Conservation (phyloP, 30 jellyfish, hydroid and myxozoan genomes). For the Aurelia aurita complex sp. Pacific region DNA sequence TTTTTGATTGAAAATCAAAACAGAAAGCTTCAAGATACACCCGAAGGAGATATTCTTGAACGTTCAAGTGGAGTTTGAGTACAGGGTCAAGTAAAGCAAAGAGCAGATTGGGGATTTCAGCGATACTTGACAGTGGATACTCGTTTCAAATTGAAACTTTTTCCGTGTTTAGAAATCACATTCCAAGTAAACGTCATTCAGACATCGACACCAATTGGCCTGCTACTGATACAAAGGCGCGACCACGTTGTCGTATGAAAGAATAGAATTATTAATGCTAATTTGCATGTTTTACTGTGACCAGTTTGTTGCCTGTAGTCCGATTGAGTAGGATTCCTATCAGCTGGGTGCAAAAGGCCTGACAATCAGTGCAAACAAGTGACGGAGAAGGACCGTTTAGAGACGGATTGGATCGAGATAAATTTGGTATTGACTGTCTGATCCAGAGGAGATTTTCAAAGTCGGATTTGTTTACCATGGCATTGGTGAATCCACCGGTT, state of each 20-base stretch:
- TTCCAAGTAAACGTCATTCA: too few relatives aligned
- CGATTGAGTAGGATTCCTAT: background rate
- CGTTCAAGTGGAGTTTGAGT: too few relatives aligned
- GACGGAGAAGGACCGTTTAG: background rate
- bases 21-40: too few relatives aligned
- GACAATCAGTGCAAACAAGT: slow-evolving; percentile 5
- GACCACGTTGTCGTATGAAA: slow-evolving; percentile 5
- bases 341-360: background rate
- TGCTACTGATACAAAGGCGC: background rate
- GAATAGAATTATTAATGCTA: background rate
- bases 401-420: background rate
- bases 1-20: too few relatives aligned
- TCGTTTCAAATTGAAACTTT: too few relatives aligned
- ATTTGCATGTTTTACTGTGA: slow-evolving; percentile 1
- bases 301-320: slow-evolving; percentile 1
- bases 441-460: slow-evolving; percentile 16
- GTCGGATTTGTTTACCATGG: slow-evolving; percentile 40
- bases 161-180: too few relatives aligned
- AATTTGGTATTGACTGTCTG: slow-evolving; percentile 26
- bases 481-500: slow-evolving; percentile 56
- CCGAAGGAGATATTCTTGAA: too few relatives aligned
- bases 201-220: background rate
- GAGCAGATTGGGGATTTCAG: too few relatives aligned
- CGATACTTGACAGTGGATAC: too few relatives aligned
- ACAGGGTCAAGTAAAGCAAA: too few relatives aligned